A percentile compares a stretch with the other conserved stretches of the same genome.
phyloP scores from a whole-genome alignment of 1,140 invertebrate species.

The Macrocentrus cingulum region DNA sequence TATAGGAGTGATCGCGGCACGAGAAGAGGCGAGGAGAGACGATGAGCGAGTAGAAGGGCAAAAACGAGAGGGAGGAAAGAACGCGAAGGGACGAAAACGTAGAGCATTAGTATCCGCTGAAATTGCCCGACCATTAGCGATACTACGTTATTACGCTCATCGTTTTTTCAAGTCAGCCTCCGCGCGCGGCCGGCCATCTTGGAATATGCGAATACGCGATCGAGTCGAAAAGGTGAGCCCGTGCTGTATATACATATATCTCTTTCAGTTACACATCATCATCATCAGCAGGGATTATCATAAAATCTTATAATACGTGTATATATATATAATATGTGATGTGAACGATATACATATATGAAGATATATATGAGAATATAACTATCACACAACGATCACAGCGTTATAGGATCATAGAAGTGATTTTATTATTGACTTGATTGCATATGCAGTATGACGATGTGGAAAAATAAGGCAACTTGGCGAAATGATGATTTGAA shows the following conservation, averaged over 20 bases:
- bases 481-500: constrained; percentile 16
- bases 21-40: constrained; percentile 26
- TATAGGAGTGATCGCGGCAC: background rate
- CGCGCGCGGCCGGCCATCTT: constrained; percentile 52
- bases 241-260: constrained; percentile 19
- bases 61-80: constrained; percentile 31
- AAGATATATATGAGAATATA: no score
- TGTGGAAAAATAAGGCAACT: background rate
- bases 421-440: constrained; percentile 7
- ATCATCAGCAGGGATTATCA: background rate
- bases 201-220: constrained; percentile 52
- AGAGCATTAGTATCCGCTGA: constrained; percentile 52
- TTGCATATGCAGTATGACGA: background rate
- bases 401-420: background rate
- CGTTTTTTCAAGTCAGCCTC: constrained; percentile 52
- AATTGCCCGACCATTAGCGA: constrained; percentile 59
- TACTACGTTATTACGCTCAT: constrained; percentile 59
- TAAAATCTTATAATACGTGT: background rate
- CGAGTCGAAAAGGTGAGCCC: constrained; percentile 36
- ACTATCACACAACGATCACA: background rate
- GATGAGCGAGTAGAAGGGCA: constrained; percentile 25
- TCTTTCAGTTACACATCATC: background rate
- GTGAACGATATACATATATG: background rate
- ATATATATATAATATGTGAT: background rate
- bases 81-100: constrained; percentile 35